phyloP scores from a whole-genome alignment of 2,113 vertebrate genomes.

The Ceratotherium simum region DNA sequence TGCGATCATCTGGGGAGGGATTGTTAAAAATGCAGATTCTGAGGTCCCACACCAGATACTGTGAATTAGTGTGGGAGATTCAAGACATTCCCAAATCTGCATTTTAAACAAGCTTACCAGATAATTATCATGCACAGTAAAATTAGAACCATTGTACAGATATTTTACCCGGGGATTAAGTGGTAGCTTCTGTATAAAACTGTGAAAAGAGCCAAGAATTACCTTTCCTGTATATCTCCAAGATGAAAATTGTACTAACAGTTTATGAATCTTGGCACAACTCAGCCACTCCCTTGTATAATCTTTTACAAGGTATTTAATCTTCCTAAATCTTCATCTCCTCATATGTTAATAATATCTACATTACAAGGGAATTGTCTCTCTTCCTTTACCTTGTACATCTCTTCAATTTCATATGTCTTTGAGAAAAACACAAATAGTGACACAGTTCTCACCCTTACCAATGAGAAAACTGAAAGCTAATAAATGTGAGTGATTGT shows the following conservation, averaged over 20 bases:
- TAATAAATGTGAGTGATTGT: not conserved
- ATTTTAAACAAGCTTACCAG: not conserved
- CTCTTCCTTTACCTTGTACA: not conserved
- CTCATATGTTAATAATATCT: not conserved
- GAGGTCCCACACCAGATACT: not conserved
- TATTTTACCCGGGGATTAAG: not conserved
- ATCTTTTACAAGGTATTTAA: not conserved
- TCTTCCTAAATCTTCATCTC: not conserved
- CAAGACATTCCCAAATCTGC: not conserved
- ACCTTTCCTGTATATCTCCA: not conserved
- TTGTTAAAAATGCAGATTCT: not conserved
- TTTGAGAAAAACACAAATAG: not conserved
- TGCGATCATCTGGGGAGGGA: not conserved
- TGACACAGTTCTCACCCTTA: not conserved
- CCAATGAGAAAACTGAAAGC: constrained; percentile 4
- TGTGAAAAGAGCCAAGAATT: not conserved
- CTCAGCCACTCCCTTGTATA: not conserved
- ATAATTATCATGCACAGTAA: not conserved
- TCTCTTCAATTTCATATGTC: not conserved
- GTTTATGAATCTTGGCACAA: not conserved
- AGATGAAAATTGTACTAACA: not conserved
- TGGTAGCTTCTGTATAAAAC: not conserved
- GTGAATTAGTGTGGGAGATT: not conserved
- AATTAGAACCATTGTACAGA: not conserved
- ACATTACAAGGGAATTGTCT: not conserved